These are phyloP conservation scores for Leiothrix lutea DNA, from an alignment of 2,113 vertebrate genomes.

Conservation along the genomic window DNA sequence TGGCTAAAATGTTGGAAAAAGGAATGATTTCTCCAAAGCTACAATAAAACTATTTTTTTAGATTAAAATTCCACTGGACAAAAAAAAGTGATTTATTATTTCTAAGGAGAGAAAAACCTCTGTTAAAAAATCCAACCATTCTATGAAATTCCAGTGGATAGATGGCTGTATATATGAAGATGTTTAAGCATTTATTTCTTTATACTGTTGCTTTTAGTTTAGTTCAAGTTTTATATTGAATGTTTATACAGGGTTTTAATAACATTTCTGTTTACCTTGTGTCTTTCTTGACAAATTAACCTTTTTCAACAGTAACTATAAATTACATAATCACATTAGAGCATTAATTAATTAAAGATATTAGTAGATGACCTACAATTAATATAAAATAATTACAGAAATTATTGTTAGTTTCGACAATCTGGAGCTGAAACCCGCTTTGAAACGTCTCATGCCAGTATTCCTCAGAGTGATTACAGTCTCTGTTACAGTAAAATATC, in stretches of 20 bases:
- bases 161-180: neutral
- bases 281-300: conserved; percentile 59
- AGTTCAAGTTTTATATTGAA: conserved; percentile 25
- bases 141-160: neutral
- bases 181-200: conserved; percentile 24
- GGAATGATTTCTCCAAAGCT: neutral
- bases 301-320: conserved; percentile 35
- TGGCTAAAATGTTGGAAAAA: neutral
- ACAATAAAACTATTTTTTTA: neutral
- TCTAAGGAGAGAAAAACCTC: neutral
- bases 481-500: neutral
- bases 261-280: conserved; percentile 60
- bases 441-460: neutral
- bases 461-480: neutral
- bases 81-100: neutral
- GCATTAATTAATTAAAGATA: conserved; percentile 66
- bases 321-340: conserved; percentile 60
- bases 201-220: neutral
- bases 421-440: conserved; percentile 1
- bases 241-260: conserved; percentile 44
- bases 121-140: neutral
- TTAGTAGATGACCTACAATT: conserved; percentile 64
- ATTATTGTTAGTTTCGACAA: conserved; percentile 57
- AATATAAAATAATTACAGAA: conserved; percentile 62
- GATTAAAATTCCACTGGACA: neutral